phyloP scores from a whole-genome alignment of 2,888 invertebrate species.

The Tenthredo distinguenda region DNA sequence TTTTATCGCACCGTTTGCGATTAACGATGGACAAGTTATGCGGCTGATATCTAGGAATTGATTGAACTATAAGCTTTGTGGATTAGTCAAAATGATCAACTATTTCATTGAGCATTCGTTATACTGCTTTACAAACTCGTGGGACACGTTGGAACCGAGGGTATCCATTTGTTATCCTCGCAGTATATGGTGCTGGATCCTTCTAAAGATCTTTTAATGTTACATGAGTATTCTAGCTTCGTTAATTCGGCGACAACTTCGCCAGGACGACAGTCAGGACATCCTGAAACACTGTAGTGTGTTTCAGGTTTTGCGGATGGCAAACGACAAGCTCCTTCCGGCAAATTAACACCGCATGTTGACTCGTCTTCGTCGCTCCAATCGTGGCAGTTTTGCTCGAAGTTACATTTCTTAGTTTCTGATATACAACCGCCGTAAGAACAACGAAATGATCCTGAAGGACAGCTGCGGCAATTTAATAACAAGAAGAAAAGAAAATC shows the following conservation, averaged over 20 bases:
- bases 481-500: background rate
- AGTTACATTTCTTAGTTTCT: slow-evolving; percentile 61
- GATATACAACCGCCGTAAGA: slow-evolving; percentile 67
- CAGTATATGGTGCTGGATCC: slow-evolving; percentile 64
- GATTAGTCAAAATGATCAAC: background rate
- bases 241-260: slow-evolving; percentile 66
- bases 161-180: slow-evolving; percentile 65
- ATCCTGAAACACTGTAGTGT: slow-evolving; percentile 61
- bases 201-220: slow-evolving; percentile 60
- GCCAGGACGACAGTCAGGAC: slow-evolving; percentile 66
- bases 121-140: slow-evolving; percentile 53
- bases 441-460: slow-evolving; percentile 64
- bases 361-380: slow-evolving; percentile 70
- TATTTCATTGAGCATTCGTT: background rate
- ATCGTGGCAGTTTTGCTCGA: slow-evolving; percentile 66
- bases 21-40: slow-evolving; percentile 64
- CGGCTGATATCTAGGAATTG: background rate
- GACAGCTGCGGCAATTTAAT: slow-evolving; percentile 59
- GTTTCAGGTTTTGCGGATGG: slow-evolving; percentile 63
- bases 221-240: slow-evolving; percentile 64
- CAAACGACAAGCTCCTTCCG: slow-evolving; percentile 67
- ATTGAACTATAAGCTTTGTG: background rate
- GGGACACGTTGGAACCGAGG: slow-evolving; percentile 63
- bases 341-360: slow-evolving; percentile 61
- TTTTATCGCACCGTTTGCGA: slow-evolving; percentile 61